Conservation (phyloP, 2,113 vertebrate genomes). For the Psophia crepitans region DNA sequence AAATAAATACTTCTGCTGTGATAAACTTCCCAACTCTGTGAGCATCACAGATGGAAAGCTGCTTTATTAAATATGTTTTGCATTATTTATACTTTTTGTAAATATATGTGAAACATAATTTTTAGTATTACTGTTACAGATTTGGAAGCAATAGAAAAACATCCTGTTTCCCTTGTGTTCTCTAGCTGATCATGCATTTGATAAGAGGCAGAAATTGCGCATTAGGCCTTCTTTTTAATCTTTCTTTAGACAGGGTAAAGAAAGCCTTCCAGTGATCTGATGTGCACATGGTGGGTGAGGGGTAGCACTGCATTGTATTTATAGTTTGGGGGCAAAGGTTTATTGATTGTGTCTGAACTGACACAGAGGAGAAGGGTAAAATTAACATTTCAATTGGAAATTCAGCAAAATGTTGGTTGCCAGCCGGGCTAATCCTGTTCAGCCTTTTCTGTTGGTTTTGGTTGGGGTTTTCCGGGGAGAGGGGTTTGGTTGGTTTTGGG, state of each 20-base stretch:
- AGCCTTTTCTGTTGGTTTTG: neutral
- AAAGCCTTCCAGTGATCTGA: neutral
- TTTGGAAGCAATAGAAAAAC: neutral
- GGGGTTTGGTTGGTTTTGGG: neutral
- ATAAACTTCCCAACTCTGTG: neutral
- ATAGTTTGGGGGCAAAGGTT: neutral
- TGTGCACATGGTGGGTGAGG: neutral
- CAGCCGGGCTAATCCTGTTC: neutral
- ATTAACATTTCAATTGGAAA: neutral
- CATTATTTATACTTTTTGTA: neutral
- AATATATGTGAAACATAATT: neutral
- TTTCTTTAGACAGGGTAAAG: neutral
- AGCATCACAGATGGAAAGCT: neutral
- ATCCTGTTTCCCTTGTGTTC: neutral
- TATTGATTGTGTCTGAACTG: neutral
- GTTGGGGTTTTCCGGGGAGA: fast-evolving
- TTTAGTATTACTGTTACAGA: neutral
- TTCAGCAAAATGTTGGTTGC: neutral
- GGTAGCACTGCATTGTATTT: neutral
- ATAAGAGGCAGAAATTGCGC: neutral
- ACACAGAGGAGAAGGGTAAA: neutral
- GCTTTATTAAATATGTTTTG: neutral
- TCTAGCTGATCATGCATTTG: neutral
- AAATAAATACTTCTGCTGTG: neutral
- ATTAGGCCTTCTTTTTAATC: neutral